These are phyloP conservation scores for Tetragnatha versicolor DNA, from an alignment of 1,140 invertebrate genomes.

Conservation along the genomic window DNA sequence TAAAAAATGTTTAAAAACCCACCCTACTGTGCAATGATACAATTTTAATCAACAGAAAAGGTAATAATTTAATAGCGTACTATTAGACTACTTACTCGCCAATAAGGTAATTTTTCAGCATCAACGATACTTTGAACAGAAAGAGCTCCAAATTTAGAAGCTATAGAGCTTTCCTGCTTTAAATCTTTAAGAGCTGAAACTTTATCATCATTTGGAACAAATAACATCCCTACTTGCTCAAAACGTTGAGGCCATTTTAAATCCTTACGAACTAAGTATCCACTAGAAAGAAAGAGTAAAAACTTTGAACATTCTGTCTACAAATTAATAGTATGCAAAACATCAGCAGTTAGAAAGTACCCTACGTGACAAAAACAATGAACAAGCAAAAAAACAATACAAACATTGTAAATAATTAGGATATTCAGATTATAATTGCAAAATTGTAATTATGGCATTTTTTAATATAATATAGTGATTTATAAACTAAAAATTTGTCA, in stretches of 20 bases:
- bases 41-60: no score
- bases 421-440: no score
- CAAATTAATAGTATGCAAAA: neutral
- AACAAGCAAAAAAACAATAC: no score
- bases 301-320: neutral
- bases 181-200: neutral
- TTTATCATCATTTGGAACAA: neutral
- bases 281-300: neutral
- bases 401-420: no score
- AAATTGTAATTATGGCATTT: no score
- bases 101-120: conserved; percentile 14
- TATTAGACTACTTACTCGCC: conserved; percentile 3
- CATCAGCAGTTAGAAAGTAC: neutral
- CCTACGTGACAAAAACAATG: no score
- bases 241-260: conserved; percentile 31
- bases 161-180: neutral
- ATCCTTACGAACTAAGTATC: neutral
- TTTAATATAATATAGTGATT: no score
- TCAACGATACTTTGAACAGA: conserved; percentile 7
- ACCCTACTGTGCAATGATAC: no score
- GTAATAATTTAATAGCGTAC: no score
- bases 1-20: neutral
- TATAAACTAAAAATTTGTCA: no score
- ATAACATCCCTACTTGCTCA: conserved; percentile 32
- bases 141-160: conserved; percentile 10